Evolutionary conservation across 2,113 vertebrate species (phyloP), one percentile per base, ranked within the genome.

Genomic region (Tragulus kanchil): DNA sequence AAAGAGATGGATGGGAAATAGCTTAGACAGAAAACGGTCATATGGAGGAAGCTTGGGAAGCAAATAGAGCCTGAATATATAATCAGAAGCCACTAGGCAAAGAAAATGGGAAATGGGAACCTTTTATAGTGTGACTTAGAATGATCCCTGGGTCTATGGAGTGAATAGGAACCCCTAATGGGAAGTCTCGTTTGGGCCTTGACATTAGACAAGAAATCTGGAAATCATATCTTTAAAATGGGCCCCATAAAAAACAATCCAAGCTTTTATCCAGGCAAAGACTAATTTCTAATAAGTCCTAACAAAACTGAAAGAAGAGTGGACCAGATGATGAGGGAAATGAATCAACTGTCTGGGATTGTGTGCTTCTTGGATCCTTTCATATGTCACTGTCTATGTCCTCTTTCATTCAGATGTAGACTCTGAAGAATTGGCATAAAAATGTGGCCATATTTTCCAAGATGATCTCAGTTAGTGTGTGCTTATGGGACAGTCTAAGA

Each of bases 361-460:
- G 58, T 78, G 4, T 25, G 14, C 19, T 96, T 26, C 77, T 81
- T 62, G 10, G 42, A 88, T 25, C 31, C 28, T 87, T 81, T 94
- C n/a, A 10, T 23, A 64, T 85, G 42, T 50, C 83, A 50, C 65
- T 23, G 3, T 82, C 13, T 88, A n/a, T 77, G 25, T 59, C 69
- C 23, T 75, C 62, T 88, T 85, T 59, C 23, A 87, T 52, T 85
- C 31, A 59, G 87, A 79, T 50, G 14, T 25, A 48, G n/a, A 28
- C 17, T 78, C n/a, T 79, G 79, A 81, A 64, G 25, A 92, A 64
- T 12, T 71, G 65, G 21, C 45, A 79, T 93, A 36, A 91, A 94
- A 82, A 36, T 3, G 3, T 62, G 50, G 8, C 10, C 59, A 50
- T 83, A 5, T 86, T 87, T 73, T 95, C 85, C 58, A 94, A 79